A percentile compares a stretch with the other conserved stretches of the same genome.
Evolutionary conservation across 2,888 invertebrate genomes (phyloP).

Genomic region (Nebria brevicollis): DNA sequence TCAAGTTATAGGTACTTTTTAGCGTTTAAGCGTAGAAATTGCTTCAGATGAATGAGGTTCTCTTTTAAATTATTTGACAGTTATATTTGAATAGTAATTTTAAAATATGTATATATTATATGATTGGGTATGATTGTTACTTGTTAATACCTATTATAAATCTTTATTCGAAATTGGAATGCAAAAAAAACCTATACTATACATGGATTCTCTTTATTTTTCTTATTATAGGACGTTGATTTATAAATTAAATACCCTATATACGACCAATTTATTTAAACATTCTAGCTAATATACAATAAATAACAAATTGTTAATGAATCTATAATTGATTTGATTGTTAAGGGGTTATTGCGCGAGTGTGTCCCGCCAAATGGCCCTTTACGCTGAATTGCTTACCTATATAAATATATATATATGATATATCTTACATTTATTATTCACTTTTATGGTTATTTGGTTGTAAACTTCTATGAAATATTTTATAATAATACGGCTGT

Average conservation of each 20-base stretch:
- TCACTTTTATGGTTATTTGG: background rate
- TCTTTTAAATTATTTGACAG: conserved; percentile 2
- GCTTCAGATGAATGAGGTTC: background rate
- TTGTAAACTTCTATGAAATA: background rate
- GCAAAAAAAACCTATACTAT: no score
- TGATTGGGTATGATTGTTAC: background rate
- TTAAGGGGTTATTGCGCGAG: background rate
- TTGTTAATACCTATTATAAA: background rate
- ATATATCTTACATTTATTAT: background rate
- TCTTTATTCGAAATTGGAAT: background rate
- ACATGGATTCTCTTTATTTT: background rate
- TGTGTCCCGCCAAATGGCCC: no score
- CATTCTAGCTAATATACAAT: background rate
- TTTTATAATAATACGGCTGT: background rate
- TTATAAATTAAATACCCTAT: background rate
- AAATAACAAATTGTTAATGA: background rate
- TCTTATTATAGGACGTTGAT: background rate
- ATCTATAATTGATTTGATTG: background rate
- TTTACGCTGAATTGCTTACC: no score
- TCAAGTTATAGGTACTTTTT: background rate
- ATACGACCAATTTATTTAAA: background rate
- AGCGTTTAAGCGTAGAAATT: background rate
- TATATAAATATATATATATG: no score
- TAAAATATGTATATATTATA: background rate
- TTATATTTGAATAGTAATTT: conserved; percentile 7